Percentiles rank a stretch among this genome's conserved stretches.
phyloP scores from a whole-genome alignment of 2,113 vertebrate species.

The Scomber scombrus region DNA sequence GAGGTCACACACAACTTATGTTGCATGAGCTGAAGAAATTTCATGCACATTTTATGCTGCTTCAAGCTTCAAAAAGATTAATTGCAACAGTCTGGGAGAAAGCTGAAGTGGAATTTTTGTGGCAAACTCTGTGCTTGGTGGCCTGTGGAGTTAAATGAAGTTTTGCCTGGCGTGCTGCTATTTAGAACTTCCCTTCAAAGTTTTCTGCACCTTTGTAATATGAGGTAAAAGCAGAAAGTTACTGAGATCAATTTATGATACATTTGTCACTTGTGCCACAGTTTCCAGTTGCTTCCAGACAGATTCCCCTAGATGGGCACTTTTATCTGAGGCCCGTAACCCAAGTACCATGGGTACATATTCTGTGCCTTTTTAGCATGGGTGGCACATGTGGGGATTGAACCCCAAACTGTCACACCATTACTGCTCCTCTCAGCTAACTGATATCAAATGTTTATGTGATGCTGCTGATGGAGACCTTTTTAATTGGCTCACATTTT shows the following conservation, averaged over 20 bases:
- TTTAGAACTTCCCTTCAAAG: background rate
- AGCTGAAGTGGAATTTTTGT: constrained; percentile 18
- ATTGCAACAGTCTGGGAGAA: constrained; percentile 20
- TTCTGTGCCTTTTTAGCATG: background rate
- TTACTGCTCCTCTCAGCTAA: background rate
- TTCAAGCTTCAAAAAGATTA: constrained; percentile 35
- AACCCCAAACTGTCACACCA: background rate
- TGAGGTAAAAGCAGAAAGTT: constrained; percentile 30
- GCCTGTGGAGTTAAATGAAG: background rate
- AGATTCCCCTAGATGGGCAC: constrained; percentile 8
- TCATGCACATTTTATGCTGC: constrained; percentile 26
- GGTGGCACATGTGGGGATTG: background rate
- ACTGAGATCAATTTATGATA: background rate
- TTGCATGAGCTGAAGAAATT: constrained; percentile 6
- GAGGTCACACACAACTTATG: constrained; percentile 35
- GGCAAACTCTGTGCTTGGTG: constrained; percentile 28
- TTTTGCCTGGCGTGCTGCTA: background rate
- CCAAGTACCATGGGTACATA: background rate
- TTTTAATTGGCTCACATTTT: background rate
- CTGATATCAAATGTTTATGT: too few relatives aligned
- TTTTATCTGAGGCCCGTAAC: constrained; percentile 9
- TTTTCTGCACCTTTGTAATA: constrained; percentile 12
- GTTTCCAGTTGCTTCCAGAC: constrained; percentile 28
- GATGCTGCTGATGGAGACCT: too few relatives aligned
- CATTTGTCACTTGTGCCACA: constrained; percentile 18